Conservation (phyloP, 1,140 invertebrate species). For the Ips nitidus region DNA sequence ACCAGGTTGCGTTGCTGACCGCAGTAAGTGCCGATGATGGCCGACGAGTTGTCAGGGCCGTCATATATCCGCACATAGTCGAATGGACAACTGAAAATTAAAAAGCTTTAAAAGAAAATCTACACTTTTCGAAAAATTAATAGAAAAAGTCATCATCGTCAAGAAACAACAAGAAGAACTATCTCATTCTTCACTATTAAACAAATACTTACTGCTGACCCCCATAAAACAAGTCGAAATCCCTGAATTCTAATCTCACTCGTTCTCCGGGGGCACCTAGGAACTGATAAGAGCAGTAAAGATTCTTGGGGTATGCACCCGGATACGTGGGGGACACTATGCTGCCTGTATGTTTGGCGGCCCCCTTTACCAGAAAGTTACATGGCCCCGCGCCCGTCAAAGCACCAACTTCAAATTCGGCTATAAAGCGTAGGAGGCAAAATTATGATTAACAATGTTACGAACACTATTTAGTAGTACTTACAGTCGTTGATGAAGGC, state of each 20-base stretch:
- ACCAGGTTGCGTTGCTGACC: conserved; percentile 95
- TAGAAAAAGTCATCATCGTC: background rate
- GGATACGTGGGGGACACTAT: conserved; percentile 98
- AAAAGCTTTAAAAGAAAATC: background rate
- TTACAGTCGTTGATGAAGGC: conserved; percentile 94
- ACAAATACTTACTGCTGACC: conserved; percentile 89
- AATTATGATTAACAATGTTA: too few relatives aligned
- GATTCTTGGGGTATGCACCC: conserved; percentile 96
- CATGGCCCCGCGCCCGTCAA: conserved; percentile 75
- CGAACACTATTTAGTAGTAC: conserved; percentile 49
- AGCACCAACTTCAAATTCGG: conserved; percentile 89
- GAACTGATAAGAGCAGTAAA: conserved; percentile 92
- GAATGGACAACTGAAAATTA: conserved; percentile 87
- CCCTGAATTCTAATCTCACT: conserved; percentile 93
- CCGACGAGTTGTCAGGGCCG: conserved; percentile 79
- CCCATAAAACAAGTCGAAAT: conserved; percentile 98
- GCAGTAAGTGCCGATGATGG: conserved; percentile 96
- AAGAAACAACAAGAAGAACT: background rate
- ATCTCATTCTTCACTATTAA: conserved; percentile 51
- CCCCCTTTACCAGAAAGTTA: conserved; percentile 78
- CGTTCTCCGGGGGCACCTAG: conserved; percentile 87
- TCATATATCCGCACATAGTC: conserved; percentile 97
- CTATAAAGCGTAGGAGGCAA: conserved; percentile 51
- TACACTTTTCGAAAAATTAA: background rate
- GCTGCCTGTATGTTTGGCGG: conserved; percentile 75